These are phyloP conservation scores for Alouatta palliata DNA, from an alignment of 2,113 vertebrate species.

Conservation along the genomic window DNA sequence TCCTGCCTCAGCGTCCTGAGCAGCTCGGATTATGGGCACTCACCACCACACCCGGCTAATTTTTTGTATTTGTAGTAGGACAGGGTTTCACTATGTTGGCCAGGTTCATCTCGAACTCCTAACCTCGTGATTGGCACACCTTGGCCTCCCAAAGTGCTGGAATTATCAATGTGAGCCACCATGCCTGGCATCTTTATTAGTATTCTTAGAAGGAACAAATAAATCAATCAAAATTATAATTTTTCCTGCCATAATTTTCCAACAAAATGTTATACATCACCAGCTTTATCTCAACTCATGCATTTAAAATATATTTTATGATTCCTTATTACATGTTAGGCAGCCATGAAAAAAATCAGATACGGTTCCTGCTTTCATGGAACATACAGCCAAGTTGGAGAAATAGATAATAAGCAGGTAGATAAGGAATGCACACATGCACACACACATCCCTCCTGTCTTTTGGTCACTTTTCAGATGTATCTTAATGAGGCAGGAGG, in stretches of 20 bases:
- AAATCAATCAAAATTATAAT: background rate
- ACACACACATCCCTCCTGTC: background rate
- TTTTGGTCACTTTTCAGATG: background rate
- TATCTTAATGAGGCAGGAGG: background rate
- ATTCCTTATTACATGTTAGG: background rate
- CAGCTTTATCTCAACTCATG: background rate
- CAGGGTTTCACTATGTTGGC: too few relatives aligned
- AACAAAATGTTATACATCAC: background rate
- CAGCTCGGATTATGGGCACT: too few relatives aligned
- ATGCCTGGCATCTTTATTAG: background rate
- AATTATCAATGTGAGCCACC: too few relatives aligned
- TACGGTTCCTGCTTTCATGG: background rate
- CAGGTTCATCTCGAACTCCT: too few relatives aligned
- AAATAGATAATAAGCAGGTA: background rate
- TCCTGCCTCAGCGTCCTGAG: too few relatives aligned
- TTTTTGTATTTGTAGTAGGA: too few relatives aligned
- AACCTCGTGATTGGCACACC: too few relatives aligned
- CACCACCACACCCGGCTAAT: too few relatives aligned
- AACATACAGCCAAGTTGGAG: background rate
- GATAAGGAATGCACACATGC: background rate
- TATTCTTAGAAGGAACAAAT: background rate
- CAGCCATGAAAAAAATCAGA: background rate
- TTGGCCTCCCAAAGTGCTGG: too few relatives aligned
- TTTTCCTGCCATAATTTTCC: constrained; percentile 7
- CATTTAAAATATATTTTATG: constrained; percentile 33